Base-by-base conservation (phyloP, 2,888 invertebrate genomes). In the Philaethria dido region DNA sequence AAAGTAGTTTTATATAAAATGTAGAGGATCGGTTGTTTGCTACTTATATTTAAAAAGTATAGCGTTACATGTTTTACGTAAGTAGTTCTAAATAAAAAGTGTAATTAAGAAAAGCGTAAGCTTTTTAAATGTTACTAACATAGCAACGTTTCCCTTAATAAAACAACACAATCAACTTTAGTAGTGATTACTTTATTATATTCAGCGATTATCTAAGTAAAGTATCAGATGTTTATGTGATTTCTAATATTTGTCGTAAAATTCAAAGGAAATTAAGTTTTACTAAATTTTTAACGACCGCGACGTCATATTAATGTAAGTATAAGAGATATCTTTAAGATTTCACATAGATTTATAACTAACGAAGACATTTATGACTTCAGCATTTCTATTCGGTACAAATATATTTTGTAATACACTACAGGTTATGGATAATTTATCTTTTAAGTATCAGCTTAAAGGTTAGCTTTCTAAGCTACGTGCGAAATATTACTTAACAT, bases 381-480 rank as follows among this genome's bases (percentile, higher is more conserved):
- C 50, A 69, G 57, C 57, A 59, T 64, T 64, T 64, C 69, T 70
- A 68, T 64, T 64, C 50, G 68, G 64, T 68, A 68, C 64, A 62
- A 70, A 68, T 69, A 66, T 60, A 63, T 69, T 69, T 69, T 64
- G 64, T 70, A 68, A 68, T 64, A 67, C 44, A 69, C 67, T 64
- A 69, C 61, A 67, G 64, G 50, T 67, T 69, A 69, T 64, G 66
- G 69, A 66, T 69, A 69, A 65, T 61, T 69, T 68, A 70, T 67
- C 69, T 73, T 69, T 69, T 66, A 60, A 62, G 69, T 64, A 70
- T 69, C 61, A 63, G 50, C 63, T 62, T 65, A 68, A 72, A 72
- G 69, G 72, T 72, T 65, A 73, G 59, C 80, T 84, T 85, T 84
- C 80, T 80, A 77, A 74, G 74, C 71, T 72, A 75, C 68, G 67